These are phyloP conservation scores for Mallateleia sp. DNA, from an alignment of 2,888 invertebrate genomes.

Conservation along the genomic window DNA sequence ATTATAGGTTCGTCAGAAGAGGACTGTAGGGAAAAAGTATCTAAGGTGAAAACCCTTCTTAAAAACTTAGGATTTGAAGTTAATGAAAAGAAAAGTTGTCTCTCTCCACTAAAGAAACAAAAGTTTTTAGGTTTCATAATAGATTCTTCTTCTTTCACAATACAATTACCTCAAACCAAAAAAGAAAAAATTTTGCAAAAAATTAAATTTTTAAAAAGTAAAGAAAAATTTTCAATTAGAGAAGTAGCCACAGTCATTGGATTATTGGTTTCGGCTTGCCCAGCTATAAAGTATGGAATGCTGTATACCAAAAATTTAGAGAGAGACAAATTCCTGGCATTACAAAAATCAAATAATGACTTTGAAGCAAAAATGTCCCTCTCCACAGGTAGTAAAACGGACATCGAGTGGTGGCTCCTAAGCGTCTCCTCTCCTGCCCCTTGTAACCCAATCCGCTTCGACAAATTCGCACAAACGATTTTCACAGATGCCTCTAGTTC, in stretches of 20 bases:
- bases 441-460: no score
- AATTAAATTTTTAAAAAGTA: neutral
- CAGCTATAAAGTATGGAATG: neutral
- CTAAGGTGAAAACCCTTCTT: no score
- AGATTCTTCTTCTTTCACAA: neutral
- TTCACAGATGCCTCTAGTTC: neutral
- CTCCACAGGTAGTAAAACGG: neutral
- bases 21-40: no score
- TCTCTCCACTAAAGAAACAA: neutral
- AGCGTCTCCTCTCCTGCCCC: neutral
- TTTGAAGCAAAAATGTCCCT: neutral
- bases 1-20: no score
- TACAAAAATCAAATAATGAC: neutral
- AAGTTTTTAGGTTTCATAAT: slow-evolving; percentile 2
- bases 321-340: no score
- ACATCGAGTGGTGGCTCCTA: neutral
- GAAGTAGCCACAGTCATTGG: neutral
- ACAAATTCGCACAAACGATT: no score
- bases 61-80: neutral
- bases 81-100: neutral
- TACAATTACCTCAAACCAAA: neutral
- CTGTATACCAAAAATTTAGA: no score
- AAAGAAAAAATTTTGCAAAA: neutral
- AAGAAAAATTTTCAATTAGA: neutral
- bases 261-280: neutral